These are phyloP conservation scores for Auanema freiburgensis DNA, from an alignment of 2,888 invertebrate species.

Conservation along the genomic window DNA sequence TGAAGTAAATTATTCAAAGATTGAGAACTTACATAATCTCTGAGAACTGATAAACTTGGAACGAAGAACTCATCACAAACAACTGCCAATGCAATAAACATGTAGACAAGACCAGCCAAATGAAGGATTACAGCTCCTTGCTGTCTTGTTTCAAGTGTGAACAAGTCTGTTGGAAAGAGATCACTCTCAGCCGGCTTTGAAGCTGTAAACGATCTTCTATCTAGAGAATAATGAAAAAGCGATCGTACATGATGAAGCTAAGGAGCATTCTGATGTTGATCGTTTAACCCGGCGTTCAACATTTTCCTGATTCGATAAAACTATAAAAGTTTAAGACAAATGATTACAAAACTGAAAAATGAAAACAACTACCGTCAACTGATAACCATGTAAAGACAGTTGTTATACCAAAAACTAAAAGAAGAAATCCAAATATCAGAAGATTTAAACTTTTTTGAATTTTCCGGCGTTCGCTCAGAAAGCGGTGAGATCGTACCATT, in stretches of 20 bases:
- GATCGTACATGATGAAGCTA: too few species aligned
- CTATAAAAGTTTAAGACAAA: too few species aligned
- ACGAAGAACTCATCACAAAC: conserved; percentile 99
- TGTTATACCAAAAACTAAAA: conserved; percentile 1
- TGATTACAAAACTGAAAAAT: too few species aligned
- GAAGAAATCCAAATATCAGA: neutral
- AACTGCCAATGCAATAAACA: conserved; percentile 96
- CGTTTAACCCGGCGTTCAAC: too few species aligned
- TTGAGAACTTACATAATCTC: conserved; percentile 73
- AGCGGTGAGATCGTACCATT: too few species aligned
- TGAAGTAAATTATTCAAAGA: conserved; percentile 1
- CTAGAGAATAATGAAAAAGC: too few species aligned
- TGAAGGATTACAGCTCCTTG: conserved; percentile 87
- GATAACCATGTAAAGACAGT: conserved; percentile 1
- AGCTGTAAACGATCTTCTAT: too few species aligned
- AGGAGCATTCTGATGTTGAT: too few species aligned
- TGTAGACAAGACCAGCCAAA: conserved; percentile 84
- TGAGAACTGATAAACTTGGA: conserved; percentile 93
- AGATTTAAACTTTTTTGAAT: neutral
- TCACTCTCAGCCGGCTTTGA: conserved; percentile 21
- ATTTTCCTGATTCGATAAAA: too few species aligned
- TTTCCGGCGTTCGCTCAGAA: neutral
- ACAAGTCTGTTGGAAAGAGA: conserved; percentile 73
- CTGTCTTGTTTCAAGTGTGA: conserved; percentile 81
- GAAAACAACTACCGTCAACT: too few species aligned